Evolutionary conservation across 2,113 vertebrate species (phyloP).

Genomic region (Zapornia atra): DNA sequence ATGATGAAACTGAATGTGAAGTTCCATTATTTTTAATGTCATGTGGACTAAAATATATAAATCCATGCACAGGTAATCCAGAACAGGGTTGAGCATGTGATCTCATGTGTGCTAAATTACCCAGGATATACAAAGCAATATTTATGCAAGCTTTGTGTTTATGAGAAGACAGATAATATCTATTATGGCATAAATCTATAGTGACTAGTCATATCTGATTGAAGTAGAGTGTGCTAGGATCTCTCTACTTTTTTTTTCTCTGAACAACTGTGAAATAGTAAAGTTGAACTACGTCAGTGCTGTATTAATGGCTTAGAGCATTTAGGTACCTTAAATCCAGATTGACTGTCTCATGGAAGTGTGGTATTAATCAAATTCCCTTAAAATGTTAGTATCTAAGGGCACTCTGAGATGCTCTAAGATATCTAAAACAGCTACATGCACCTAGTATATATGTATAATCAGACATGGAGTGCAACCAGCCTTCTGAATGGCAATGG

Average conservation of each 20-base stretch:
- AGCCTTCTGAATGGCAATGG: neutral
- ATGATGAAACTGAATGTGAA: neutral
- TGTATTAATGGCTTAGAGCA: neutral
- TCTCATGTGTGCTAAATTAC: neutral
- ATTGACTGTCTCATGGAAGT: neutral
- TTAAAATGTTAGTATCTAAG: neutral
- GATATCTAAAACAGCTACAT: neutral
- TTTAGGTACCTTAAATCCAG: neutral
- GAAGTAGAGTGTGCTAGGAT: neutral
- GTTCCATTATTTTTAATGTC: neutral
- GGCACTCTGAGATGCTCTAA: neutral
- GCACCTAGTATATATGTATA: neutral
- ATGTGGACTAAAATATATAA: neutral
- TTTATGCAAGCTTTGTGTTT: neutral
- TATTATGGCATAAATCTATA: neutral
- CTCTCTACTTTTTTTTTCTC: neutral
- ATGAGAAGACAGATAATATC: neutral
- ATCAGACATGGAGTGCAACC: neutral
- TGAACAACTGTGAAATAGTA: neutral
- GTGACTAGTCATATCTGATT: neutral
- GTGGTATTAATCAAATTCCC: neutral
- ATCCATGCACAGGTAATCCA: neutral
- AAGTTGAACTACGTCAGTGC: neutral
- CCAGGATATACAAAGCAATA: neutral
- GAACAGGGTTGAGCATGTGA: neutral